Conservation (phyloP, 2,113 vertebrate genomes). For the Bucco capensis region DNA sequence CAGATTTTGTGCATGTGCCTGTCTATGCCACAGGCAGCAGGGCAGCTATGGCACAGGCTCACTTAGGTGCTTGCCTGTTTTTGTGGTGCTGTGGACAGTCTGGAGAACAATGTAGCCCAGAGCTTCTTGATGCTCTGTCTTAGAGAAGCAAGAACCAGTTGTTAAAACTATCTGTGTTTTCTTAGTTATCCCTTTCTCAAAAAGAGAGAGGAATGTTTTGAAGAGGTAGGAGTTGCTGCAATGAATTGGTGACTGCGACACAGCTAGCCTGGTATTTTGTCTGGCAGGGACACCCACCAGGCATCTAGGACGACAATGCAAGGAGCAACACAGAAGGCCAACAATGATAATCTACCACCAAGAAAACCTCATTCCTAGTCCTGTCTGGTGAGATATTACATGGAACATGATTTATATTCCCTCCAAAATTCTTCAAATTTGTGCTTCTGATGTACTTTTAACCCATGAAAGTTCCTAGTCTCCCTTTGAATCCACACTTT, state of each 20-base stretch:
- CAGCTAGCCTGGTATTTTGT: not conserved
- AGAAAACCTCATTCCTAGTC: not conserved
- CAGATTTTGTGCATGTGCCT: not conserved
- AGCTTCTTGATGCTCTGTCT: not conserved
- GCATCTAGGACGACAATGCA: not conserved
- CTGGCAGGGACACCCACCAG: not conserved
- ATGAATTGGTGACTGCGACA: not conserved
- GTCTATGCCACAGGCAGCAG: not conserved
- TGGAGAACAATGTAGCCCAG: fast-evolving
- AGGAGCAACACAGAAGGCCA: not conserved
- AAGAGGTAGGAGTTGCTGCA: not conserved
- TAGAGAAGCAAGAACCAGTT: not conserved
- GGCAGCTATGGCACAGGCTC: not conserved
- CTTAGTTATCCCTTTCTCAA: not conserved
- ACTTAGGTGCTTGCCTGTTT: fast-evolving
- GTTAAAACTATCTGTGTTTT: not conserved
- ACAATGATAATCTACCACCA: not conserved
- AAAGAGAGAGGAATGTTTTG: not conserved
- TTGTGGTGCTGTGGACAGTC: not conserved
- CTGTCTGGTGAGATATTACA: not conserved
- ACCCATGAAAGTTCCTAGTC: not conserved
- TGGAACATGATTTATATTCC: not conserved
- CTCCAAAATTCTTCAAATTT: not conserved
- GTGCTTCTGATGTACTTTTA: not conserved
- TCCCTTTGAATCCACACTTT: not conserved